Percentiles rank a stretch among this genome's conserved stretches.
These are phyloP conservation scores for Troides aeacus DNA, from an alignment of 2,888 invertebrate genomes.

Conservation along the genomic window DNA sequence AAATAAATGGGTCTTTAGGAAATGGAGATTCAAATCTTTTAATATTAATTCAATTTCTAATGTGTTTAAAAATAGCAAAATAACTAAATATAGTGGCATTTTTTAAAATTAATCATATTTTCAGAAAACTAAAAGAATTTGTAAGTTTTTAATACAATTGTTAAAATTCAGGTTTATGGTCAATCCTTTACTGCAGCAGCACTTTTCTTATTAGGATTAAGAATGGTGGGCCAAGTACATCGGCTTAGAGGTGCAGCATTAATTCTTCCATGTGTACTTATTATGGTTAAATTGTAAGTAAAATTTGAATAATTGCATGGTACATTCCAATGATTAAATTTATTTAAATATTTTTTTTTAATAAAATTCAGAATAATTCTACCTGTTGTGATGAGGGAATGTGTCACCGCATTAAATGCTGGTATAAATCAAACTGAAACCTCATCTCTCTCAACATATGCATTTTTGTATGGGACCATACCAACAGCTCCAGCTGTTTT, in stretches of 20 bases:
- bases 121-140: too few relatives aligned
- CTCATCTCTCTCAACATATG: constrained; percentile 92
- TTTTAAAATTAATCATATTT: too few relatives aligned
- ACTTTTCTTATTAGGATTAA: constrained; percentile 92
- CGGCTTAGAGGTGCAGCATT: constrained; percentile 88
- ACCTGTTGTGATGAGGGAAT: constrained; percentile 92
- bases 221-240: constrained; percentile 95
- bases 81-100: too few relatives aligned
- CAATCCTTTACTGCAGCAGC: constrained; percentile 95
- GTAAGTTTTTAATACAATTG: too few relatives aligned
- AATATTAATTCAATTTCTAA: too few relatives aligned
- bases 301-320: background rate
- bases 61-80: too few relatives aligned
- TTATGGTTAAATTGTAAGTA: constrained; percentile 92
- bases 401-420: constrained; percentile 86
- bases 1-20: background rate
- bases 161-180: constrained; percentile 82
- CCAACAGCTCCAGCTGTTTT: constrained; percentile 98
- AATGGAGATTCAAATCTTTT: too few relatives aligned
- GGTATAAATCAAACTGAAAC: constrained; percentile 87
- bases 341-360: constrained; percentile 10
- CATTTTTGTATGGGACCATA: constrained; percentile 97
- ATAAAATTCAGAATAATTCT: constrained; percentile 82
- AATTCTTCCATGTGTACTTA: constrained; percentile 91
- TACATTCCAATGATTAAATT: background rate